A percentile compares a stretch with the other conserved stretches of the same genome.
phyloP scores from a whole-genome alignment of 2,797 vertebrate species.

The Nyctibius grandis region DNA sequence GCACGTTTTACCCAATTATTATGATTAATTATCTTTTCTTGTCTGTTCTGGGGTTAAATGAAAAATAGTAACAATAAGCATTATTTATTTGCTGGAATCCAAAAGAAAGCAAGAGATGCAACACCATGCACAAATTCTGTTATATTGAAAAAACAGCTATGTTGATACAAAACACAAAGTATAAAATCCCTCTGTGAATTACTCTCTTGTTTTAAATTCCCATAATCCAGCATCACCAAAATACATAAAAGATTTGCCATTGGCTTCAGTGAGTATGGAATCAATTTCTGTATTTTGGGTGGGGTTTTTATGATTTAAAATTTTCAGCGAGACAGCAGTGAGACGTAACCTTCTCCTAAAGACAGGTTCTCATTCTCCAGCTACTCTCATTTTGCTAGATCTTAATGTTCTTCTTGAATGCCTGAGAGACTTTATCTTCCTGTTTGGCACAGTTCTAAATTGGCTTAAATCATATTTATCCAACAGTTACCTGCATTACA shows the following conservation, averaged over 20 bases:
- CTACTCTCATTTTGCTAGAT: slow-evolving; percentile 68
- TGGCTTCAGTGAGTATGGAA: not conserved
- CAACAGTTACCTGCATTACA: slow-evolving; percentile 70
- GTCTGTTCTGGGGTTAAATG: not conserved
- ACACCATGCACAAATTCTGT: not conserved
- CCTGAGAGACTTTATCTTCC: slow-evolving; percentile 70
- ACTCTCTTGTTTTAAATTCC: not conserved
- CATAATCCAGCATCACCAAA: not conserved
- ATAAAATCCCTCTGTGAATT: not conserved
- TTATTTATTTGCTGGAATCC: not conserved
- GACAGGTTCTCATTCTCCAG: slow-evolving; percentile 54
- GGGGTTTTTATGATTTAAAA: not conserved
- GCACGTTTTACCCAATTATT: not conserved
- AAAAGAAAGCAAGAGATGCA: not conserved
- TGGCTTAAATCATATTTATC: slow-evolving; percentile 73
- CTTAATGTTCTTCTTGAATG: slow-evolving; percentile 74
- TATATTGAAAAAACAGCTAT: not conserved
- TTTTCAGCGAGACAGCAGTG: slow-evolving; percentile 57
- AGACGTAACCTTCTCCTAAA: slow-evolving; percentile 63
- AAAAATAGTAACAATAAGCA: not conserved
- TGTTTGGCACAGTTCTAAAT: slow-evolving; percentile 69
- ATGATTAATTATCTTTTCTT: not conserved
- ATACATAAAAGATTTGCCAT: not conserved
- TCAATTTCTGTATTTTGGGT: not conserved
- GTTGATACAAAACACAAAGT: not conserved